Evolutionary conservation across 2,888 invertebrate species (phyloP).

Genomic region (Linnaemya tessellans): DNA sequence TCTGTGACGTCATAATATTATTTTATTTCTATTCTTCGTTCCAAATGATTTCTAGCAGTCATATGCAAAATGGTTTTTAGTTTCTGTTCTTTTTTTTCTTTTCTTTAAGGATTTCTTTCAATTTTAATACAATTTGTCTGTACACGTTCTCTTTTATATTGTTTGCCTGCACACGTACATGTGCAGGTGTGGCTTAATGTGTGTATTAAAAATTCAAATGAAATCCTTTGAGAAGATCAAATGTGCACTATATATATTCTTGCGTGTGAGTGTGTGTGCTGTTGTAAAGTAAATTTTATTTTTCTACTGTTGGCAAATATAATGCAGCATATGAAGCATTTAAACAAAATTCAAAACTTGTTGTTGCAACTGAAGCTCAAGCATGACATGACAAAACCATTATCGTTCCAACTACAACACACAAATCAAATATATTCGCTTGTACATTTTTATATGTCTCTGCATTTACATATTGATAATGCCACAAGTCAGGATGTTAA

Average conservation of each 20-base stretch:
- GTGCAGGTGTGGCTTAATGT: constrained; percentile 28
- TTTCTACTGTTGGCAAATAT: background rate
- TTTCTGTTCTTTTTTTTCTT: background rate
- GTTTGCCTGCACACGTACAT: background rate
- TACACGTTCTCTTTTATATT: constrained; percentile 7
- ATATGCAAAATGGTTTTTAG: constrained; percentile 52
- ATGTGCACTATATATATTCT: constrained; percentile 54
- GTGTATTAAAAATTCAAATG: constrained; percentile 56
- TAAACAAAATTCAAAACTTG: constrained; percentile 66
- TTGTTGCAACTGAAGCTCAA: constrained; percentile 53
- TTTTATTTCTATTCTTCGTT: constrained; percentile 25
- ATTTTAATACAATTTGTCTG: constrained; percentile 27
- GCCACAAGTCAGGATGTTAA: background rate
- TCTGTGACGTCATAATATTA: background rate
- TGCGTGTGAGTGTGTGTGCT: constrained; percentile 6
- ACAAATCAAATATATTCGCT: background rate
- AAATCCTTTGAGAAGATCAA: constrained; percentile 66
- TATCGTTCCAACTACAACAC: constrained; percentile 65
- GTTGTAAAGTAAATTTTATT: background rate
- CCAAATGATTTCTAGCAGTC: constrained; percentile 60
- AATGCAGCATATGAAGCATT: constrained; percentile 23
- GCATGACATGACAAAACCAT: constrained; percentile 73
- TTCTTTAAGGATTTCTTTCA: constrained; percentile 22
- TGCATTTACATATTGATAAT: constrained; percentile 24
- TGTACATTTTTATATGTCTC: constrained; percentile 37